Conservation (phyloP, 2,113 vertebrate species). For the Cervus canadensis region DNA sequence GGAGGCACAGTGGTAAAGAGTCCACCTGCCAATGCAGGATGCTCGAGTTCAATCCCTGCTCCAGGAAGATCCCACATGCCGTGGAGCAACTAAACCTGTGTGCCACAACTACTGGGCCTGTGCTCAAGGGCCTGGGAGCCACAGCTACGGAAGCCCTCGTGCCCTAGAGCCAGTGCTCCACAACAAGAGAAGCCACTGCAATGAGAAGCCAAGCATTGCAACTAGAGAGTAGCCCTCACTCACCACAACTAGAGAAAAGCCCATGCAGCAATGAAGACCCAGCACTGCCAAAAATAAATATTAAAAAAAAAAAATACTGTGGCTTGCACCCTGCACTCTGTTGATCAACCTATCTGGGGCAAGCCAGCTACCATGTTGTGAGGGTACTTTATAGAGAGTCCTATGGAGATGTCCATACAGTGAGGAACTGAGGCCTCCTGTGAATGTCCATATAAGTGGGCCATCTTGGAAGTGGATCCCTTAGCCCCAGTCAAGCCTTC, state of each 20-base stretch:
- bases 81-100: neutral
- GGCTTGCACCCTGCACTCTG: neutral
- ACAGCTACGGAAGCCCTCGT: neutral
- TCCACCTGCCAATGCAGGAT: neutral
- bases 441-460: neutral
- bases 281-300: neutral
- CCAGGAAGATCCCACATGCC: neutral
- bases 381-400: neutral
- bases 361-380: neutral
- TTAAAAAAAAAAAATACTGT: neutral
- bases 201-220: neutral
- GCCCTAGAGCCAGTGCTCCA: neutral
- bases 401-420: neutral
- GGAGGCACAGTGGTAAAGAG: neutral
- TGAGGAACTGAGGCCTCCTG: neutral
- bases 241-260: neutral
- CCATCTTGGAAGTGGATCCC: slow-evolving; percentile 4
- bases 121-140: neutral
- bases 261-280: neutral
- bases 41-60: neutral
- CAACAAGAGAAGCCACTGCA: neutral
- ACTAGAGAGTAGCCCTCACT: neutral
- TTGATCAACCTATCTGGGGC: neutral
- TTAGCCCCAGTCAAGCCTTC: neutral
- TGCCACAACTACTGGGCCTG: neutral